These are phyloP conservation scores for Tribolium madens DNA, from an alignment of 1,140 invertebrate genomes.

Conservation along the genomic window DNA sequence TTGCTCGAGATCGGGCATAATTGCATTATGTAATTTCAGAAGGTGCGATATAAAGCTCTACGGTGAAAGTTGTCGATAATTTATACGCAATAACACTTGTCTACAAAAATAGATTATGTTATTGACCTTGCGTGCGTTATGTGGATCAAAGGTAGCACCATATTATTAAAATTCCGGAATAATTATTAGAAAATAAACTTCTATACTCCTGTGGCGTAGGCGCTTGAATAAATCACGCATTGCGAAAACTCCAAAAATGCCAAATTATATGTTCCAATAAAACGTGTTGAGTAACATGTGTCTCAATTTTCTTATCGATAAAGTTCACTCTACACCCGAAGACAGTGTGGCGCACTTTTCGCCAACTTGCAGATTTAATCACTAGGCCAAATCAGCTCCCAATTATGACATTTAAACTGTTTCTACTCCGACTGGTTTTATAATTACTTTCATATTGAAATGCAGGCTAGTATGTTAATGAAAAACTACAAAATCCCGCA, in stretches of 20 bases:
- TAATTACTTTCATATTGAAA: conserved; percentile 30
- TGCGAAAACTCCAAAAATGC: conserved; percentile 24
- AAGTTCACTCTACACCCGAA: conserved; percentile 4
- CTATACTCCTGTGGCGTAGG: not conserved
- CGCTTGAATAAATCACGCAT: conserved; percentile 10
- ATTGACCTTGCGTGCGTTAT: conserved; percentile 35
- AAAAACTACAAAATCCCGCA: conserved; percentile 6
- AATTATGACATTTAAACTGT: conserved; percentile 28
- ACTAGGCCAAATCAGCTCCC: conserved; percentile 16
- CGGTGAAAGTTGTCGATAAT: conserved; percentile 33
- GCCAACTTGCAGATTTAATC: not conserved
- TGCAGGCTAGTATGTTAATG: conserved; percentile 35
- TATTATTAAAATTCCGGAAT: conserved; percentile 27
- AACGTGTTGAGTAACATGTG: conserved; percentile 18
- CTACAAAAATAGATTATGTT: conserved; percentile 32
- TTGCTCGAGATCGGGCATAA: not conserved
- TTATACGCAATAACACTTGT: conserved; percentile 28
- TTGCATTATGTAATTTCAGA: conserved; percentile 32
- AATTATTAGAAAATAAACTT: conserved; percentile 18
- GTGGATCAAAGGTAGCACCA: conserved; percentile 21
- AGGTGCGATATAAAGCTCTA: conserved; percentile 10
- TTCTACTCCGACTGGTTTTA: conserved; percentile 25
- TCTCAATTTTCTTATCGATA: conserved; percentile 26
- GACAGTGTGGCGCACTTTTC: not conserved
- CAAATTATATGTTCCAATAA: conserved; percentile 23